Evolutionary conservation across 2,888 invertebrate species (phyloP), one percentile per base, ranked within the genome.

Genomic region (Heteromyza rotundicornis): DNA sequence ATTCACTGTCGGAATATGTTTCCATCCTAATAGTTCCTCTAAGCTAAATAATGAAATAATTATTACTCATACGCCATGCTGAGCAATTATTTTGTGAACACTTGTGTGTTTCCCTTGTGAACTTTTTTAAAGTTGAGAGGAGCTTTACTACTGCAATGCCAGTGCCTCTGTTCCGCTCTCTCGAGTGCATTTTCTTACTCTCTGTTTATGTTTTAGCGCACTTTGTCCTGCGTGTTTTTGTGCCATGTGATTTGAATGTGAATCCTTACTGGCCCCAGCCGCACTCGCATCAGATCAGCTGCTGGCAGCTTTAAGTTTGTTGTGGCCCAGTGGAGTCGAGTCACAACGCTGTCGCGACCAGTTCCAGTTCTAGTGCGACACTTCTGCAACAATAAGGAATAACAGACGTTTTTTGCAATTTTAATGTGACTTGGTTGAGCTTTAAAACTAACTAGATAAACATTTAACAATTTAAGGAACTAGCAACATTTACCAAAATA

Each of bases 191-290:
- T 5, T 12, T 32, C 32, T 32, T 64, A 60, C 74, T 72, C 77
- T 76, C 76, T 76, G 76, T 78, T 78, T 78, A 78, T 75, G 69
- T 75, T 75, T 75, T 74, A 74, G 69, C 69, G 71, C 69, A 72
- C 60, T 64, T 66, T 66, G 64, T 58, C 52, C 56, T 57, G 61
- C 60, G 16, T 14, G 22, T 20, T 3, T 55, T n/a, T 14, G 24
- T 51, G 51, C 51, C n/a, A 23, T 52, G 52, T 16, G 24, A 40
- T 40, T 40, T n/a, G 40, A 7, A 40, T n/a, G n/a, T n/a, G n/a
- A n/a, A n/a, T 40, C n/a, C 40, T 14, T 40, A n/a, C 40, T n/a
- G 40, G 7, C 3, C 32, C 22, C 57, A 27, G 23, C 61, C 23
- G 61, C 60, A 54, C 54, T n/a, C 54, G 35, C 22, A 16, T 20